phyloP scores from a whole-genome alignment of 92 coral and sea anemone species.

The Anthopleura xanthogrammica region DNA sequence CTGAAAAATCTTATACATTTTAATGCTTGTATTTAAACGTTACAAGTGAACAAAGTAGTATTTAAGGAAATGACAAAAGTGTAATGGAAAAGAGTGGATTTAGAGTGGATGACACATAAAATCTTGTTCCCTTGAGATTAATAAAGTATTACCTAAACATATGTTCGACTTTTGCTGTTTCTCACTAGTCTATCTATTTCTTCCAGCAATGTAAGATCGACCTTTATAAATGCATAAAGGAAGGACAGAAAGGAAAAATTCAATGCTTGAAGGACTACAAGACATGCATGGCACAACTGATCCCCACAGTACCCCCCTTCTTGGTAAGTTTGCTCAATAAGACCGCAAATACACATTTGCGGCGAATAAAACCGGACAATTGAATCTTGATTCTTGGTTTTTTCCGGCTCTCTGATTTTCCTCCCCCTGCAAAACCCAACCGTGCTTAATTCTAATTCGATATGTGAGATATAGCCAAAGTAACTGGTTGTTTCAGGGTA shows the following conservation, averaged over 20 bases:
- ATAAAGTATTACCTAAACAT: too few relatives aligned
- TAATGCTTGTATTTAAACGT: too few relatives aligned
- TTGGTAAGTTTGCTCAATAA: constrained; percentile 40
- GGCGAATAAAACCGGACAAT: too few relatives aligned
- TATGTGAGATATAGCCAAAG: background rate
- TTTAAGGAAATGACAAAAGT: too few relatives aligned
- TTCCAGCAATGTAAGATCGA: constrained; percentile 66
- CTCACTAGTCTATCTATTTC: background rate
- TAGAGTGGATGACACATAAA: background rate
- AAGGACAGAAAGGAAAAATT: constrained; percentile 29
- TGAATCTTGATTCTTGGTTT: too few relatives aligned
- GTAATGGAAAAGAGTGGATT: too few relatives aligned
- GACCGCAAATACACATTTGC: too few relatives aligned
- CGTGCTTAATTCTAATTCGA: too few relatives aligned
- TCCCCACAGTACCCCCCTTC: constrained; percentile 60
- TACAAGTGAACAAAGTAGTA: too few relatives aligned
- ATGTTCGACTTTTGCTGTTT: background rate
- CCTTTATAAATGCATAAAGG: constrained; percentile 50
- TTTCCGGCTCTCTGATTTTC: background rate
- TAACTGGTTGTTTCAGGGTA: too few relatives aligned
- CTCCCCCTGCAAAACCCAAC: too few relatives aligned
- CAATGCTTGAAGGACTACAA: constrained; percentile 52
- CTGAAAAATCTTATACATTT: background rate
- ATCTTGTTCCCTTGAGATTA: background rate
- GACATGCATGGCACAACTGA: constrained; percentile 52